A percentile compares a stretch with the other conserved stretches of the same genome.
phyloP scores from a whole-genome alignment of 2,797 vertebrate genomes.

The Malacoraja senta region DNA sequence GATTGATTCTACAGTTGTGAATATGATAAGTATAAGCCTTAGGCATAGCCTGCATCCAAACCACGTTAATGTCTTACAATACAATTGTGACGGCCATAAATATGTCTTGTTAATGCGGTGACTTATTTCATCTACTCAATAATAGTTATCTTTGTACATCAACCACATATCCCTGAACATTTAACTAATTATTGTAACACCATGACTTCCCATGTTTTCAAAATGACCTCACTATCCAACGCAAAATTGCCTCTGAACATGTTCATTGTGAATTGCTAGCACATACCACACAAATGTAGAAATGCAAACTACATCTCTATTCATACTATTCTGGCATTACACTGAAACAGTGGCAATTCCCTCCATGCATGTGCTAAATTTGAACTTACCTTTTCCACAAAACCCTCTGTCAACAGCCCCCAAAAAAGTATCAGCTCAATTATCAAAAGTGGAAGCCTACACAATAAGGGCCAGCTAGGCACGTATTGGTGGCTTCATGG shows the following conservation, averaged over 20 bases:
- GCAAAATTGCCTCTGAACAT: background rate
- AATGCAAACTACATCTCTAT: background rate
- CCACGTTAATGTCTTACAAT: constrained; percentile 53
- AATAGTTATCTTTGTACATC: constrained; percentile 39
- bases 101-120: constrained; percentile 58
- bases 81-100: constrained; percentile 60
- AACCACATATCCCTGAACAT: background rate
- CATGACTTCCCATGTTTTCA: background rate
- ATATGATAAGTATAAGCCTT: constrained; percentile 66
- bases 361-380: too few relatives aligned
- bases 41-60: constrained; percentile 58
- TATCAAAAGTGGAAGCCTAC: too few relatives aligned
- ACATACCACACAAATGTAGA: background rate
- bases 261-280: background rate
- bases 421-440: too few relatives aligned
- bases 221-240: background rate
- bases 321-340: background rate
- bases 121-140: constrained; percentile 55
- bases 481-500: too few relatives aligned
- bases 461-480: too few relatives aligned
- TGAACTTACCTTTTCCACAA: too few relatives aligned
- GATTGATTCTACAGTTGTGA: constrained; percentile 62
- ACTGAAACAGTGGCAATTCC: background rate
- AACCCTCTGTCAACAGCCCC: too few relatives aligned
- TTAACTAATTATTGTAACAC: background rate